Base-by-base conservation (phyloP, 2,888 invertebrate species). In the Tetragnatha montana region DNA sequence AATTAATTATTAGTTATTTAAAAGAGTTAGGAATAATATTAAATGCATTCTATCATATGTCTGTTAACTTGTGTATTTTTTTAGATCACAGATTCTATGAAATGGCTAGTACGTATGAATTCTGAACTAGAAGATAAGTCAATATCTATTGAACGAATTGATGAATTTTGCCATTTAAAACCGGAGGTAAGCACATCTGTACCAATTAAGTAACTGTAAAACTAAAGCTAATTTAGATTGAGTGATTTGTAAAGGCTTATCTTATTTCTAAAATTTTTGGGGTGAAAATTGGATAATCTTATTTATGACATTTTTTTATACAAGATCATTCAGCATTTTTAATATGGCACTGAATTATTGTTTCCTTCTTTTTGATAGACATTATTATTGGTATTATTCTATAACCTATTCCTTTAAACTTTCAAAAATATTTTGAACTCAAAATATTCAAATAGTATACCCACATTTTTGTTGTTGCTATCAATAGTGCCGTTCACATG, bases 61-160 rank as follows among this genome's bases (percentile, higher is more conserved):
- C 35, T 35, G 4, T 74, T 74, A 14, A 22, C 10, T 35, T 47
- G 17, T 10, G 0, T 73, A 8, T 89, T 74, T 74, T 88, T 92
- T 68, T 93, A 97, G 97, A 93, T 94, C 21, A 94, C 94, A 7
- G 93, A 94, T 89, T 93, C 93, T 0, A 92, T 95, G 78, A 94
- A 94, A 92, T 94, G 94, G 94, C 92, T 95, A 92, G 94, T 95
- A 22, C 92, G 94, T 35, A 94, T 94, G 93, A 94, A 94, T 0
- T 93, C 94, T 91, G 95, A 95, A 88, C 92, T 95, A 74, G 95
- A 95, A 92, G 94, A 94, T 1, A 94, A 95, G 92, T 94, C 94
- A 91, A 94, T 95, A 35, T 93, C 95, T 60, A 94, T 95, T 71
- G 95, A 95, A 92, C 92, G 95, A 91, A 93, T 95, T 47, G 94